Base-by-base conservation (phyloP, 2,888 invertebrate species). In the Hirudinaria manillensis region DNA sequence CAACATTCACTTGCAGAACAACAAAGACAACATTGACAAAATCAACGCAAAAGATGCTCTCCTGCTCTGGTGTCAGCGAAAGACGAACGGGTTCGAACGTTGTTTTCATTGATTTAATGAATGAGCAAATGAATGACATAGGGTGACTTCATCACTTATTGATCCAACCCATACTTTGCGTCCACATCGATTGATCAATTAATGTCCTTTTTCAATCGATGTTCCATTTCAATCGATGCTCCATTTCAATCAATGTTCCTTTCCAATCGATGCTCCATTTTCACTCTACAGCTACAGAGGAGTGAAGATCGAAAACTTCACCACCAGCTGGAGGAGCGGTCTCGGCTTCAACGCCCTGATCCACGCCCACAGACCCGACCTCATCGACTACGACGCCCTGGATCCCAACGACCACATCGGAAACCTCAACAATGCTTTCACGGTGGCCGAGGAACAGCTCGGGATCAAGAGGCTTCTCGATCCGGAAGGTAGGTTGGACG, bases 271-370 rank as follows among this genome's bases (percentile, higher is more conserved):
- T 61, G 13, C 53, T 53, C 53, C n/a, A n/a, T 65, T 65, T 10
- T 65, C 24, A 10, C 24, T 65, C 10, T 21, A 68, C 68, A 68
- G 68, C 7, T 86, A 86, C 79, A 83, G 82, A 65, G 83, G 83
- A 76, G 87, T 87, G n/a, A 82, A 87, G 77, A 85, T 87, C 72
- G 84, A 84, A 38, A 87, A 88, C 82, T 87, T 87, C 82, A 83
- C 86, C 80, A 91, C 91, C 81, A 95, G 95, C 55, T 99, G 98
- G 98, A 88, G 97, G 78, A 93, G 91, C 79, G 98, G 98, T 10
- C 89, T 99, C 80, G 99, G 94, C 65, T 99, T 99, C 89, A 98
- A 97, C 86, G 98, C 98, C 3, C 91, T 99, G 78, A 98, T 99
- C 82, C 98, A 99, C 85, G 91, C 96, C 36, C 98, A 99, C 87